phyloP scores from a whole-genome alignment of 2,797 vertebrate genomes.

The Neosilurus mollespiculum region DNA sequence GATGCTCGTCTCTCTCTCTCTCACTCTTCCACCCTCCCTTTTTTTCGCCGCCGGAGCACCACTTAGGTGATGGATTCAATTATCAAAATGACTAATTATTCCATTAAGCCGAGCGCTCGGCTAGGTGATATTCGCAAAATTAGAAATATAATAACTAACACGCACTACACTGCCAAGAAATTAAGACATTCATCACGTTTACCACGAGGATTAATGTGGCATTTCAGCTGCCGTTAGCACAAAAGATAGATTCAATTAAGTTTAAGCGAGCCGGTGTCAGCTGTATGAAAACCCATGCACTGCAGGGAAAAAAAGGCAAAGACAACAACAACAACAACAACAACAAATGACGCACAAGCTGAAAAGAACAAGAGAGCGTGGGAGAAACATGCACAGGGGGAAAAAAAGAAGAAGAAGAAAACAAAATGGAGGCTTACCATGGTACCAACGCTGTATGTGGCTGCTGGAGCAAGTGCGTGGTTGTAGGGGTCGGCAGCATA shows the following conservation, averaged over 20 bases:
- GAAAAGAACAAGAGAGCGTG: background rate
- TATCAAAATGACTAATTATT: conserved; percentile 98
- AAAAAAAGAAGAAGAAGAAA: conserved; percentile 1
- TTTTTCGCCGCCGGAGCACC: conserved; percentile 70
- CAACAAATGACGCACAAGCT: background rate
- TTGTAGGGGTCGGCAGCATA: conserved; percentile 99
- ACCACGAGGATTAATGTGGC: conserved; percentile 93
- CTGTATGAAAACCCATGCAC: conserved; percentile 71
- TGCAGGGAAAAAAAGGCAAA: conserved; percentile 11
- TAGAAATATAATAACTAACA: conserved; percentile 97
- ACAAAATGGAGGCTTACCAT: conserved; percentile 79
- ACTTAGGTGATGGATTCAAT: conserved; percentile 90
- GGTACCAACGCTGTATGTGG: conserved; percentile 98
- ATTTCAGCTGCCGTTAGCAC: conserved; percentile 93
- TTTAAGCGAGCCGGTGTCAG: conserved; percentile 86
- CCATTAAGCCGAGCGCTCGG: conserved; percentile 88
- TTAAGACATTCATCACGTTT: conserved; percentile 97
- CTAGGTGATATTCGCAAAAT: conserved; percentile 93
- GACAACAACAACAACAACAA: background rate
- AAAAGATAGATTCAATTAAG: conserved; percentile 96
- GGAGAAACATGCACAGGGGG: background rate
- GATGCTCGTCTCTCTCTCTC: background rate
- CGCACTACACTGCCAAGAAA: conserved; percentile 90
- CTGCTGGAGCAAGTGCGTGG: conserved; percentile 98
- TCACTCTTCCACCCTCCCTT: conserved; percentile 13